These are phyloP conservation scores for Neotoxoptera formosana DNA, from an alignment of 1,140 invertebrate species.

Conservation along the genomic window DNA sequence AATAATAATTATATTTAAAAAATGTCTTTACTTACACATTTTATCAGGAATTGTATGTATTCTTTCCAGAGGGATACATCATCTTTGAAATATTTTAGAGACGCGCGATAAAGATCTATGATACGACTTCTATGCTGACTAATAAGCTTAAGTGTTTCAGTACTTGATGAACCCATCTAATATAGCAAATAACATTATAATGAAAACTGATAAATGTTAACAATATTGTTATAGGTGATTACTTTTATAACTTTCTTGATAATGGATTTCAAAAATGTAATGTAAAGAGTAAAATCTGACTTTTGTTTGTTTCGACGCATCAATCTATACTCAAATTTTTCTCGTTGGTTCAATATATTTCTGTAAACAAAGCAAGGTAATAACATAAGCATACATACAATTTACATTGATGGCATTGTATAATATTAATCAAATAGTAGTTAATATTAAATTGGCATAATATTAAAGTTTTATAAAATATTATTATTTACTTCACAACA, in stretches of 20 bases:
- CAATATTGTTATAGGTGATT: background rate
- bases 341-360: slow-evolving; percentile 12
- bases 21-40: background rate
- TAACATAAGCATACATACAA: background rate
- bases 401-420: background rate
- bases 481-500: slow-evolving; percentile 27
- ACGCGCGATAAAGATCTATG: background rate
- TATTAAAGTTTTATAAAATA: background rate
- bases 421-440: background rate
- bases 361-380: background rate
- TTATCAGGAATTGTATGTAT: slow-evolving; percentile 35
- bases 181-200: background rate
- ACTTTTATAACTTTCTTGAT: slow-evolving; percentile 33
- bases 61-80: slow-evolving; percentile 39
- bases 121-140: background rate
- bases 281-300: slow-evolving; percentile 42
- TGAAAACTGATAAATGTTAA: background rate
- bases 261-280: slow-evolving; percentile 22
- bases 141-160: slow-evolving; percentile 2
- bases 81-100: slow-evolving; percentile 50
- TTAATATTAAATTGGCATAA: background rate
- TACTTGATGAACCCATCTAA: background rate
- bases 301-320: slow-evolving; percentile 48
- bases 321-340: slow-evolving; percentile 45
- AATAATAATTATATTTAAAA: background rate